Percentiles rank a stretch among this genome's conserved stretches.
phyloP scores from a whole-genome alignment of 2,113 vertebrate genomes.

The Emydura subglobosa region DNA sequence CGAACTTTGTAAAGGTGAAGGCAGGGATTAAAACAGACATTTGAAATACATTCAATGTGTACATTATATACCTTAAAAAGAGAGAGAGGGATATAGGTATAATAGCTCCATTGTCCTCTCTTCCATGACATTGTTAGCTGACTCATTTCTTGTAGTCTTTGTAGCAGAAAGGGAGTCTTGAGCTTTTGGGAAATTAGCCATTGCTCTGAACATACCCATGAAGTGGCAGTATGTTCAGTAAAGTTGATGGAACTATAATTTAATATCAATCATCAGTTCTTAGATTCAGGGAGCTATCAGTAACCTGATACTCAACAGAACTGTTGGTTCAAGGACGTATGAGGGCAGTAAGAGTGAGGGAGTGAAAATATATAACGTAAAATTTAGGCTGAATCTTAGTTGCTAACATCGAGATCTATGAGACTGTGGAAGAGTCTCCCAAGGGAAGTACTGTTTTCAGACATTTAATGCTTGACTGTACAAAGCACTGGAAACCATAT shows the following conservation, averaged over 20 bases:
- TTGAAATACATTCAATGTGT: constrained; percentile 5
- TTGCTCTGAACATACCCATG: not conserved
- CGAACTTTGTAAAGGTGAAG: constrained; percentile 10
- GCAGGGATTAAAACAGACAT: not conserved
- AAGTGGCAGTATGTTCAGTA: constrained; percentile 12
- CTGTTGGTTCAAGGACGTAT: not conserved
- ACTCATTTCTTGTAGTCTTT: not conserved
- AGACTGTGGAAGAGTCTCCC: not conserved
- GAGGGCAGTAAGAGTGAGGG: not conserved
- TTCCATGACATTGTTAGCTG: not conserved
- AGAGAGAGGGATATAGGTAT: not conserved
- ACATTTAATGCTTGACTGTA: not conserved
- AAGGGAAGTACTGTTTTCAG: constrained; percentile 28
- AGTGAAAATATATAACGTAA: constrained; percentile 21
- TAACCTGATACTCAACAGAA: not conserved
- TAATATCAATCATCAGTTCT: not conserved
- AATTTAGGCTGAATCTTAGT: constrained; percentile 36
- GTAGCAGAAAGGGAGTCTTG: not conserved
- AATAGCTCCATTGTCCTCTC: not conserved
- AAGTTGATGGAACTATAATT: not conserved
- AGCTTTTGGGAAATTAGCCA: not conserved
- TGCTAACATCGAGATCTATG: constrained; percentile 24
- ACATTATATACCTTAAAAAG: not conserved
- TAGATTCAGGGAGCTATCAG: not conserved
- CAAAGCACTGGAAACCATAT: not conserved